These are phyloP conservation scores for Melinaea menophilus DNA, from an alignment of 2,888 invertebrate genomes.

Conservation along the genomic window DNA sequence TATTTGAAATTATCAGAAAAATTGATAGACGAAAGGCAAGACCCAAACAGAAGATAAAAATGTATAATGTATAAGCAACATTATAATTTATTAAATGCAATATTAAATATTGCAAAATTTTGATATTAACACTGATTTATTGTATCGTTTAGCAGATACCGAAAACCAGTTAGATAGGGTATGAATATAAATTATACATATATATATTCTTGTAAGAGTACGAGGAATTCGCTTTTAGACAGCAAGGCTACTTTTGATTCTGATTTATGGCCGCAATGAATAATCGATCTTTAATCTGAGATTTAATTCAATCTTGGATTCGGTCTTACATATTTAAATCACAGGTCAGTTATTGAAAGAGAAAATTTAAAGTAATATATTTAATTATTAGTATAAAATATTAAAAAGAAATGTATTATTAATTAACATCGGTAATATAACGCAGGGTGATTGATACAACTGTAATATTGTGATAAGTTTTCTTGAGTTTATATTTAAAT, in stretches of 20 bases:
- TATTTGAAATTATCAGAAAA: neutral
- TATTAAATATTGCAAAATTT: neutral
- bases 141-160: neutral
- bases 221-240: constrained; percentile 62
- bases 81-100: neutral
- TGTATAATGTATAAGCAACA: no score
- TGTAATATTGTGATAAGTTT: no score
- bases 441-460: no score
- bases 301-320: no score
- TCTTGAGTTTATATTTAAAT: no score
- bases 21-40: no score
- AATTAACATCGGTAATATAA: no score
- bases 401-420: no score
- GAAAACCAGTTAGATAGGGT: constrained; percentile 33
- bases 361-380: no score
- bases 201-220: constrained; percentile 29
- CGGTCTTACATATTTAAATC: no score
- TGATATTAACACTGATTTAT: neutral
- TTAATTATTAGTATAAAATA: no score
- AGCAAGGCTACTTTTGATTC: constrained; percentile 45
- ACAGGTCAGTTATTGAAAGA: no score
- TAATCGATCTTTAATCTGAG: neutral
- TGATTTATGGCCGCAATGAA: constrained; percentile 10
- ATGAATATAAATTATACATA: constrained; percentile 40
- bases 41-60: neutral